phyloP scores from a whole-genome alignment of 2,888 invertebrate species.

The Scaptomyza cyrtandrae region DNA sequence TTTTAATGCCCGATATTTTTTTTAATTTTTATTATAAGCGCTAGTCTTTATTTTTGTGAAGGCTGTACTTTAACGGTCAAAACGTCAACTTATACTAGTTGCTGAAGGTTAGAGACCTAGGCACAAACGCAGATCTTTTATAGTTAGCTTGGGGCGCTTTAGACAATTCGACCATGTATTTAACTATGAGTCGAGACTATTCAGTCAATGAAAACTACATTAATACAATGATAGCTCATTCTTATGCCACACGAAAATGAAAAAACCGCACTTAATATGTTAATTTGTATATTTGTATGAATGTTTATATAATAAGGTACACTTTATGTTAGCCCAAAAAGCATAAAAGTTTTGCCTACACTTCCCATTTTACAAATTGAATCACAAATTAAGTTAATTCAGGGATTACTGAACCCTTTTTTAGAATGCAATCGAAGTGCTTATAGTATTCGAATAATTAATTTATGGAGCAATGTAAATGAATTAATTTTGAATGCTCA shows the following conservation, averaged over 20 bases:
- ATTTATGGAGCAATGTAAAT: not conserved
- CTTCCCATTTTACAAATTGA: not conserved
- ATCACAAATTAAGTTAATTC: not conserved
- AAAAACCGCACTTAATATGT: not conserved
- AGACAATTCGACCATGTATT: slow-evolving; percentile 25
- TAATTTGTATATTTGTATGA: not conserved
- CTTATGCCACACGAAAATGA: not conserved
- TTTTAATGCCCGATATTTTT: not conserved
- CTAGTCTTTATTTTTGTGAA: slow-evolving; percentile 35
- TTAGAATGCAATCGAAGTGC: not conserved
- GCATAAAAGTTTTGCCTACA: not conserved
- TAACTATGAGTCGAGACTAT: slow-evolving; percentile 8
- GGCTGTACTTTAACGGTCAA: slow-evolving; percentile 59
- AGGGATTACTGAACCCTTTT: slow-evolving; percentile 4
- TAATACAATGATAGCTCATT: slow-evolving; percentile 17
- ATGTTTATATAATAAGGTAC: not conserved
- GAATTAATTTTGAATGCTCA: not conserved
- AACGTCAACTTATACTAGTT: slow-evolving; percentile 21
- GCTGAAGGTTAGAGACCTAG: slow-evolving; percentile 47
- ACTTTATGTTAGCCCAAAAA: not conserved
- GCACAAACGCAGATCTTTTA: slow-evolving; percentile 12
- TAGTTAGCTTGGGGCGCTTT: slow-evolving; percentile 27
- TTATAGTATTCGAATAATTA: too few species aligned
- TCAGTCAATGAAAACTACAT: slow-evolving; percentile 11
- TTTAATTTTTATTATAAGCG: not conserved